phyloP scores from a whole-genome alignment of 2,888 invertebrate species.

The Hemicrepidius hirtus region DNA sequence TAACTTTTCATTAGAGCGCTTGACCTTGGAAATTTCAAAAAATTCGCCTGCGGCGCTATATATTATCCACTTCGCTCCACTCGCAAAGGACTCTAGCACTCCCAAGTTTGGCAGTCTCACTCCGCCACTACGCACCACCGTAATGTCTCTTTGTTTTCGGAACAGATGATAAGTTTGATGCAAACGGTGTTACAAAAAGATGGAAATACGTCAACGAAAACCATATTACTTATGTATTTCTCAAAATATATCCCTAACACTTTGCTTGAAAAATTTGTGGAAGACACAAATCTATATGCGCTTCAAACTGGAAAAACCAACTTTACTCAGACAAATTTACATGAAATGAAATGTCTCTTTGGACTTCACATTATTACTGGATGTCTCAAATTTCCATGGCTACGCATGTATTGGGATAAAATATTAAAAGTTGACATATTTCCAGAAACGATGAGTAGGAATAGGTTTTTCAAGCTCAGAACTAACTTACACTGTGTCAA shows the following conservation, averaged over 20 bases:
- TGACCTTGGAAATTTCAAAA: too few species aligned
- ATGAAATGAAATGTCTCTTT: background rate
- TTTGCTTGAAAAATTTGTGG: background rate
- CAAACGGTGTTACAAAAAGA: too few species aligned
- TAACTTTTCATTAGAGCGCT: too few species aligned
- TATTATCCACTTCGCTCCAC: too few species aligned
- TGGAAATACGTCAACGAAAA: too few species aligned
- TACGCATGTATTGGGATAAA: conserved; percentile 4
- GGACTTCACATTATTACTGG: conserved; percentile 19
- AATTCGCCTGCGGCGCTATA: too few species aligned
- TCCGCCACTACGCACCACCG: too few species aligned
- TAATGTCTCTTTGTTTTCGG: too few species aligned
- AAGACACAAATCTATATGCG: background rate
- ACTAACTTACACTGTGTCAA: conserved; percentile 11
- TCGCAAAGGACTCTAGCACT: too few species aligned
- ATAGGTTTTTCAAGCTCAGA: conserved; percentile 23
- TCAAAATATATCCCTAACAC: background rate
- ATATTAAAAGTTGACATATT: background rate
- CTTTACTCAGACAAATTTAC: background rate
- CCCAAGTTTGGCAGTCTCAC: too few species aligned
- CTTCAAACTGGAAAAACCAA: background rate
- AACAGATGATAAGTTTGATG: too few species aligned
- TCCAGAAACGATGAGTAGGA: background rate
- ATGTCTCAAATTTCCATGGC: conserved; percentile 15
- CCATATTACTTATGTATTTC: too few species aligned